Evolutionary conservation across 2,113 vertebrate species (phyloP).

Genomic region (Tenebrosternarchus preto): DNA sequence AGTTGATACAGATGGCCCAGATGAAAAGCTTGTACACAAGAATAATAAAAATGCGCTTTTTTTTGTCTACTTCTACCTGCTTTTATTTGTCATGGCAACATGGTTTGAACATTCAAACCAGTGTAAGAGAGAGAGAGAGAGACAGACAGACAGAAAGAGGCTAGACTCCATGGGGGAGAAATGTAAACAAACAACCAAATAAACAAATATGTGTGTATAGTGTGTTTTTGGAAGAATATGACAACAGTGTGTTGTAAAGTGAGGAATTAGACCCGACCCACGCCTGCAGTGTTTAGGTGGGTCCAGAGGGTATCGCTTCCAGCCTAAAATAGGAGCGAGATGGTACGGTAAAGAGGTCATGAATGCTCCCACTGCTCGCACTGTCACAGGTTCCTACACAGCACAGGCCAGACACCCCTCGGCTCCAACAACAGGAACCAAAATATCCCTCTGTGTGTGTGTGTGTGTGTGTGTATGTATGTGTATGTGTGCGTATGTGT

Average conservation of each 20-base stretch:
- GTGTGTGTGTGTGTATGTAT: background rate
- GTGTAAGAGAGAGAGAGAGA: constrained; percentile 3
- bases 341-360: constrained; percentile 39
- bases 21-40: background rate
- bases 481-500: background rate
- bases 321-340: constrained; percentile 45
- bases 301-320: constrained; percentile 28
- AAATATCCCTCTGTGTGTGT: constrained; percentile 25
- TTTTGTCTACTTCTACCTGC: background rate
- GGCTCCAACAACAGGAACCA: constrained; percentile 61
- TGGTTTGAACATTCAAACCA: background rate
- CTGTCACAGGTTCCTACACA: constrained; percentile 22
- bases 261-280: constrained; percentile 18
- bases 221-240: constrained; percentile 3
- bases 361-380: constrained; percentile 15
- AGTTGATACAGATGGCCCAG: background rate
- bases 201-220: background rate
- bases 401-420: constrained; percentile 36
- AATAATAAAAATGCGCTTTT: background rate
- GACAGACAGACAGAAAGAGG: background rate
- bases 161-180: background rate
- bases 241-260: constrained; percentile 28
- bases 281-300: constrained; percentile 9
- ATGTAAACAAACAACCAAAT: background rate
- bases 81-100: background rate